Evolutionary conservation across 2,888 invertebrate genomes (phyloP).

Genomic region (Eumacrocentrus americanus): DNA sequence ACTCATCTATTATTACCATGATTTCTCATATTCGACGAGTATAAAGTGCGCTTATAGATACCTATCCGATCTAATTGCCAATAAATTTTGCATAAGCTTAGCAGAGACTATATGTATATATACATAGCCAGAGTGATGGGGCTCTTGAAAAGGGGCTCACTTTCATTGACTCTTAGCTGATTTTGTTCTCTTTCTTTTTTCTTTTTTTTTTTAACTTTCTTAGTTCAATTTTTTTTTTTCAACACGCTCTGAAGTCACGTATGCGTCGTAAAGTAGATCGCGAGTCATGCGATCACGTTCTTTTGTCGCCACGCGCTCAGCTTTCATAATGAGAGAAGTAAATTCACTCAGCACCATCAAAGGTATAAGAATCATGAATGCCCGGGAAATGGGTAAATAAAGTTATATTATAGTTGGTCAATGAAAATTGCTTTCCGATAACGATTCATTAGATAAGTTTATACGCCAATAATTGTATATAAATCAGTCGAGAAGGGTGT

Average conservation of each 20-base stretch:
- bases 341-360: slow-evolving; percentile 32
- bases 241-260: slow-evolving; percentile 47
- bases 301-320: slow-evolving; percentile 37
- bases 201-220: background rate
- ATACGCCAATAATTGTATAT: too few species aligned
- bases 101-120: too few species aligned
- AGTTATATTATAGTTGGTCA: background rate
- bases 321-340: slow-evolving; percentile 40
- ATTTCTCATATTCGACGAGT: too few species aligned
- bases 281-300: slow-evolving; percentile 38
- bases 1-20: slow-evolving; percentile 1
- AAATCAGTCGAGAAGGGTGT: too few species aligned
- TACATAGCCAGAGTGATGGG: too few species aligned
- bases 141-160: background rate
- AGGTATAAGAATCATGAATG: slow-evolving; percentile 21
- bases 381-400: background rate
- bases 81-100: too few species aligned
- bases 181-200: slow-evolving; percentile 19
- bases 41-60: too few species aligned
- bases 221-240: slow-evolving; percentile 7
- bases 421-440: background rate
- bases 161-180: slow-evolving; percentile 14
- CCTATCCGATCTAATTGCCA: too few species aligned
- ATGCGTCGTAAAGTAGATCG: slow-evolving; percentile 55
- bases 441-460: too few species aligned